phyloP scores from a whole-genome alignment of 2,888 invertebrate genomes.

The Bombyx huttoni region DNA sequence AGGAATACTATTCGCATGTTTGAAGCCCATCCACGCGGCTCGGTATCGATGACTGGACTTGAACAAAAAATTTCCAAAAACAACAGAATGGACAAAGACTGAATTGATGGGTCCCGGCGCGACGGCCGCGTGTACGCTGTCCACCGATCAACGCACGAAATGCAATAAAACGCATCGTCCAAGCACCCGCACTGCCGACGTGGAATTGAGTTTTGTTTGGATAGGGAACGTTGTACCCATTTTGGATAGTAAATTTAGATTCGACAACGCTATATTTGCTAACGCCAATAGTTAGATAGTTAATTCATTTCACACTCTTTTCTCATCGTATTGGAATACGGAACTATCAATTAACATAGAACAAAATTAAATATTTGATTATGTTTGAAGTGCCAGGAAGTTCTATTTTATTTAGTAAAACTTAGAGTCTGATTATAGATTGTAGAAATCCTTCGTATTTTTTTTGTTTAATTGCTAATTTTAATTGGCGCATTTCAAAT shows the following conservation, averaged over 20 bases:
- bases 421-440: no score
- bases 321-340: no score
- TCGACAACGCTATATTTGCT: not conserved
- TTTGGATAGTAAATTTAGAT: not conserved
- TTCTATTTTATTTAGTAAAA: no score
- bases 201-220: not conserved
- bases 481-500: no score
- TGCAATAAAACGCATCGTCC: not conserved
- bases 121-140: slow-evolving; percentile 10
- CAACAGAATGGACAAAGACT: slow-evolving; percentile 10
- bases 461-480: no score
- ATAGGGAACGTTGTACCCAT: not conserved
- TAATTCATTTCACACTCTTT: no score
- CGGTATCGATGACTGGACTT: not conserved
- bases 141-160: not conserved
- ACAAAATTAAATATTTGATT: no score
- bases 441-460: no score
- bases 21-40: not conserved
- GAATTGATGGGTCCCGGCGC: slow-evolving; percentile 18
- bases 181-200: slow-evolving; percentile 2
- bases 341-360: no score
- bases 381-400: no score
- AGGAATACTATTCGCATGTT: not conserved
- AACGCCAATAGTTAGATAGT: no score
- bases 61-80: slow-evolving; percentile 3